Evolutionary conservation across 2,888 invertebrate species (phyloP), one percentile per base, ranked within the genome.

Genomic region (Eustalomyia histrio): DNA sequence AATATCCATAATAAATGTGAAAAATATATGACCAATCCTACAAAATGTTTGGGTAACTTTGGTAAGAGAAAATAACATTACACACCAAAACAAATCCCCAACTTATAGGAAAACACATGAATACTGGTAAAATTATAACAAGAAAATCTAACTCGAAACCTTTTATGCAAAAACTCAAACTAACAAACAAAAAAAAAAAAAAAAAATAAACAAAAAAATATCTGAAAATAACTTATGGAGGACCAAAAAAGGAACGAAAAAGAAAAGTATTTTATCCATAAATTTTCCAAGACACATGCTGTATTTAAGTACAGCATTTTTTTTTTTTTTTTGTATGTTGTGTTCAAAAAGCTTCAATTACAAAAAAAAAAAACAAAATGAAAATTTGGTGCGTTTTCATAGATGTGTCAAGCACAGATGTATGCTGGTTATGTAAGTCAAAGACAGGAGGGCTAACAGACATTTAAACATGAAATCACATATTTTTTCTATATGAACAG

Each of bases 1-100:
- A 88, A 89, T 88, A 87, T 85, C 85, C 84, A 83, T 85, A 85
- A 87, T 88, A 88, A 88, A 88, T 86, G 88, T 88, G 86, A 88
- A 88, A 88, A 88, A 89, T 88, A 87, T 88, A 88, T 86, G 86
- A 84, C 84, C 87, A 85, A 83, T 86, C 73, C 57, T 21, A 69
- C 53, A 65, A 72, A 58, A 12, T 63, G 43, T 86, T 57, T 71
- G 16, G 57, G 50, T 63, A 53, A 55, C 58, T 47, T 68, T 47
- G 64, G 18, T 16, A 57, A 53, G 29, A 64, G 58, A 10, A 50
- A 18, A 55, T 24, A 53, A 64, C 52, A 75, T 63, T 9, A 43
- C 52, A 61, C 21, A 67, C 50, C 18, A 74, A 75, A 71, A 60
- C 55, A 63, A 75, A 78, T 78, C 67, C 55, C 35, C 60, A 79